These are phyloP conservation scores for Pangasius sanitwongsei DNA, from an alignment of 2,797 vertebrate genomes.

Conservation along the genomic window DNA sequence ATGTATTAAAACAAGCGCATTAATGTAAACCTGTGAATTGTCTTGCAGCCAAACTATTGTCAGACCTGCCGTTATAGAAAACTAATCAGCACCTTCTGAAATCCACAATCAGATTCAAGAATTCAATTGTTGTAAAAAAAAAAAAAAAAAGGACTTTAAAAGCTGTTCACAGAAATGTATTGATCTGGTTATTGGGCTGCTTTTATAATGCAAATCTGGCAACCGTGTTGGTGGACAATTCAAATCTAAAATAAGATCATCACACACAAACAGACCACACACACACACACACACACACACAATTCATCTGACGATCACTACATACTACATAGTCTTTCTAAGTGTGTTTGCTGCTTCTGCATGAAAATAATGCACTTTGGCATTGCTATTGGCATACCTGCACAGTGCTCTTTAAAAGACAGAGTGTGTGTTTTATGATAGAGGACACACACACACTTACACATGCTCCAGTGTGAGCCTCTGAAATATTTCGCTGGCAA, in stretches of 20 bases:
- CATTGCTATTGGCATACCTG: constrained; percentile 39
- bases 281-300: constrained; percentile 35
- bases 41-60: neutral
- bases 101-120: neutral
- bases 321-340: neutral
- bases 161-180: neutral
- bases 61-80: neutral
- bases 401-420: constrained; percentile 28
- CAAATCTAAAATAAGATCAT: neutral
- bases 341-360: neutral
- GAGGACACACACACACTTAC: constrained; percentile 26
- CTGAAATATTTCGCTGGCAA: constrained; percentile 39
- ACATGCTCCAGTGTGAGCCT: constrained; percentile 9
- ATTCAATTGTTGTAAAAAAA: neutral
- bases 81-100: neutral
- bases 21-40: neutral
- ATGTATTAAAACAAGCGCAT: neutral
- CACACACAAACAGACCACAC: constrained; percentile 17
- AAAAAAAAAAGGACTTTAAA: neutral
- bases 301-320: neutral
- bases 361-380: constrained; percentile 31
- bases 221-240: neutral
- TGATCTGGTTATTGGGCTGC: neutral
- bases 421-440: constrained; percentile 34
- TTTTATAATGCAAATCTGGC: neutral